These are phyloP conservation scores for Scomber scombrus DNA, from an alignment of 2,113 vertebrate species.

Conservation along the genomic window DNA sequence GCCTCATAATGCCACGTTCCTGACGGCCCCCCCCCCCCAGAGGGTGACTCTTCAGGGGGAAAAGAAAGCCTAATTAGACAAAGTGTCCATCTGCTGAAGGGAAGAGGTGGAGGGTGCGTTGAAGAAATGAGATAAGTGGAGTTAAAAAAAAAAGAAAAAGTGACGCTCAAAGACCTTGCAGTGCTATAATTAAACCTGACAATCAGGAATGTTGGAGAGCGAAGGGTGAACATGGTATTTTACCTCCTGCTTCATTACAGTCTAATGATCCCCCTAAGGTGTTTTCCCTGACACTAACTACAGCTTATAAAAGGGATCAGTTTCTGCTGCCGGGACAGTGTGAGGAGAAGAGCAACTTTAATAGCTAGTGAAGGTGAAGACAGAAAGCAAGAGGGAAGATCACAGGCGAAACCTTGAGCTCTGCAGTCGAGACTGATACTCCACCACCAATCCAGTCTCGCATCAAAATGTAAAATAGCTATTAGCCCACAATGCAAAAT, in stretches of 20 bases:
- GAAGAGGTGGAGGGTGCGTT: constrained; percentile 34
- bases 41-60: constrained; percentile 32
- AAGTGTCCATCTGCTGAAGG: constrained; percentile 62
- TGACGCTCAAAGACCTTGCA: constrained; percentile 35
- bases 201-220: constrained; percentile 76
- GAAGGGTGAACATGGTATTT: constrained; percentile 74
- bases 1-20: constrained; percentile 37
- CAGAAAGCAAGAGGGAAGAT: constrained; percentile 50
- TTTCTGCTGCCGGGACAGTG: constrained; percentile 57
- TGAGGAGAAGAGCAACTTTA: constrained; percentile 49
- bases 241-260: constrained; percentile 78
- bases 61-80: constrained; percentile 65
- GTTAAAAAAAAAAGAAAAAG: constrained; percentile 26
- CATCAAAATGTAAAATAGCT: no score
- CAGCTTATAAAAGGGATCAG: constrained; percentile 74
- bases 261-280: constrained; percentile 77
- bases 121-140: constrained; percentile 61
- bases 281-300: constrained; percentile 75
- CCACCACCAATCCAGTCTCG: not conserved
- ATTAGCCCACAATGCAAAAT: no score
- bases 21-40: constrained; percentile 35
- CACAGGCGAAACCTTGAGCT: constrained; percentile 45
- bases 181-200: constrained; percentile 79
- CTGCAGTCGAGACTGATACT: constrained; percentile 43
- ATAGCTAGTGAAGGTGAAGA: constrained; percentile 54